Percentiles rank a stretch among this genome's conserved stretches.
phyloP scores from a whole-genome alignment of 1,140 invertebrate species.

The Aphaenogaster ashmeadi region DNA sequence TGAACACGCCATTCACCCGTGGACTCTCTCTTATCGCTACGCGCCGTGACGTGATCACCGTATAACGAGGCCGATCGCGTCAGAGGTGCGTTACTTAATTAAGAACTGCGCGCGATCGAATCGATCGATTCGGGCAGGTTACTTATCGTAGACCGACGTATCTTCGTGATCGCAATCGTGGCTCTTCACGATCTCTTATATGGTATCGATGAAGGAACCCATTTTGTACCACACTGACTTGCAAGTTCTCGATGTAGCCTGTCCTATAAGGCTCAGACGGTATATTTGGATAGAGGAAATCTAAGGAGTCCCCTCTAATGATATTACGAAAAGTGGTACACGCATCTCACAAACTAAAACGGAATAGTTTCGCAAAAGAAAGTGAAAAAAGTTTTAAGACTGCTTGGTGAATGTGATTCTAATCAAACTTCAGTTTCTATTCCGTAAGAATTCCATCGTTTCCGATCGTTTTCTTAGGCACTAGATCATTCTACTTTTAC shows the following conservation, averaged over 20 bases:
- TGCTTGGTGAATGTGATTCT: constrained; percentile 35
- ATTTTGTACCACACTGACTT: constrained; percentile 29
- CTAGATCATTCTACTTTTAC: constrained; percentile 34
- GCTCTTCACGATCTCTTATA: constrained; percentile 15
- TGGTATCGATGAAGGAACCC: not conserved
- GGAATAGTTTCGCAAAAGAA: constrained; percentile 14
- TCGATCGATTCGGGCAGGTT: constrained; percentile 41
- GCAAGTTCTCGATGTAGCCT: not conserved
- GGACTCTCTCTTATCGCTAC: constrained; percentile 6
- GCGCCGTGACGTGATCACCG: constrained; percentile 37
- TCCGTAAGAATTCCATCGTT: constrained; percentile 20
- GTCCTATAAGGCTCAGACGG: not conserved
- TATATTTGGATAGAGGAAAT: not conserved
- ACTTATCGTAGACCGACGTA: constrained; percentile 18
- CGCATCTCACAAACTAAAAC: not conserved
- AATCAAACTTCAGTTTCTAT: constrained; percentile 50
- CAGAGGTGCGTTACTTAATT: constrained; percentile 53
- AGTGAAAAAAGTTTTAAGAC: constrained; percentile 41
- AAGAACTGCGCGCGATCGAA: constrained; percentile 1
- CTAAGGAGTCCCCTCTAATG: not conserved
- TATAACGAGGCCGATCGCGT: constrained; percentile 1
- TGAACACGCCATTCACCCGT: constrained; percentile 41
- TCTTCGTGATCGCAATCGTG: constrained; percentile 31
- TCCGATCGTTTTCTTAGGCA: constrained; percentile 34
- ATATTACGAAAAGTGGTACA: constrained; percentile 26